phyloP scores from a whole-genome alignment of 1,140 invertebrate species.

The Triops cancriformis region DNA sequence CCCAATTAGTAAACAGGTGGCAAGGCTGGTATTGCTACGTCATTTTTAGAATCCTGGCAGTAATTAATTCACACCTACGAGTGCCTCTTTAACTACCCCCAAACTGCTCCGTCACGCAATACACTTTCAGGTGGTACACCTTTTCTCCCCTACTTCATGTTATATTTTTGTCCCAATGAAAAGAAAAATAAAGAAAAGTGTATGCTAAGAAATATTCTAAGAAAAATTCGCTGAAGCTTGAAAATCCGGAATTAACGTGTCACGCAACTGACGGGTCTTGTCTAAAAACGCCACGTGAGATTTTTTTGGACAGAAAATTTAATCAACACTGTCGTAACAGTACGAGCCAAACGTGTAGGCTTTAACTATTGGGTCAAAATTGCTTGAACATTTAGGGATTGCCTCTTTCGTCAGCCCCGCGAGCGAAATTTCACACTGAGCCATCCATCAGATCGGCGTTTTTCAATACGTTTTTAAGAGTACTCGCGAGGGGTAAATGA shows the following conservation, averaged over 20 bases:
- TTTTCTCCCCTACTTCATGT: too few relatives aligned
- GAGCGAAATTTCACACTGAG: background rate
- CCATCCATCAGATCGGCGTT: background rate
- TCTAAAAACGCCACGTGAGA: background rate
- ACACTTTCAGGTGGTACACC: background rate
- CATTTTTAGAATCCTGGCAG: background rate
- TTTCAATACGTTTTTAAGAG: background rate
- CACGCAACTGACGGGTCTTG: background rate
- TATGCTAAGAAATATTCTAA: background rate
- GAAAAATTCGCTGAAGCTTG: background rate
- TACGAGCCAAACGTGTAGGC: background rate
- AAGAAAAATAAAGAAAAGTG: too few relatives aligned
- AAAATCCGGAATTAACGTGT: background rate
- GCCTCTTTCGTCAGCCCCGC: background rate
- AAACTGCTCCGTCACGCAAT: background rate
- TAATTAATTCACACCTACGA: slow-evolving; percentile 1
- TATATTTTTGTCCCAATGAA: too few relatives aligned
- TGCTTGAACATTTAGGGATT: background rate
- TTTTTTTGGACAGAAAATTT: background rate
- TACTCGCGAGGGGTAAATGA: too few relatives aligned
- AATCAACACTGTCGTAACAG: background rate
- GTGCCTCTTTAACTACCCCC: background rate
- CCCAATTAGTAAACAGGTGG: slow-evolving; percentile 6
- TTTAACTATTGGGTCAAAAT: background rate
- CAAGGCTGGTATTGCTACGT: background rate